Conservation (phyloP, 2,113 vertebrate genomes). For the Greenwoodochromis staneri region DNA sequence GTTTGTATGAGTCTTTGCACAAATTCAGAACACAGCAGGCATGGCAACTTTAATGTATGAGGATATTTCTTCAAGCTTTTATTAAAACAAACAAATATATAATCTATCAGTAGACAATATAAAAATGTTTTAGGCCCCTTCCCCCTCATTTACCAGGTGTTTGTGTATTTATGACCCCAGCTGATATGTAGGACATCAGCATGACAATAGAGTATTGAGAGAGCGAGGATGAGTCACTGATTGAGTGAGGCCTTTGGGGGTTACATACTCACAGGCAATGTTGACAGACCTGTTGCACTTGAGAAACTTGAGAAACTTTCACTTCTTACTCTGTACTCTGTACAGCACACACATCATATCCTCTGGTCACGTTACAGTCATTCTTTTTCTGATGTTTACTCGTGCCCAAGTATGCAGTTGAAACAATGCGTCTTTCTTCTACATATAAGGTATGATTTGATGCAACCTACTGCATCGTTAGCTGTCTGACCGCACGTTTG, state of each 20-base stretch:
- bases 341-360: not conserved
- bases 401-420: not conserved
- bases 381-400: not conserved
- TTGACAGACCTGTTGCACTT: conserved; percentile 45
- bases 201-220: not conserved
- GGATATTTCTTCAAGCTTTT: not conserved
- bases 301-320: not conserved
- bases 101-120: not conserved
- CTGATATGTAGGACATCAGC: not conserved
- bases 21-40: not conserved
- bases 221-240: not conserved
- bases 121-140: not conserved
- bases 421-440: not conserved
- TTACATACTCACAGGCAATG: not conserved
- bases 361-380: not conserved
- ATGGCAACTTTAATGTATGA: not conserved
- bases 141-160: not conserved
- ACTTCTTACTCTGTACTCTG: not conserved
- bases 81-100: not conserved
- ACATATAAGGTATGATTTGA: not conserved
- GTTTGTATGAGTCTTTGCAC: not conserved
- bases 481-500: not conserved
- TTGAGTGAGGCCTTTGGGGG: not conserved
- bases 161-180: not conserved
- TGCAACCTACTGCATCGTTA: not conserved